A percentile compares a stretch with the other conserved stretches of the same genome.
Evolutionary conservation across 2,113 vertebrate species (phyloP).

Genomic region (Forbesichthys agassizii): DNA sequence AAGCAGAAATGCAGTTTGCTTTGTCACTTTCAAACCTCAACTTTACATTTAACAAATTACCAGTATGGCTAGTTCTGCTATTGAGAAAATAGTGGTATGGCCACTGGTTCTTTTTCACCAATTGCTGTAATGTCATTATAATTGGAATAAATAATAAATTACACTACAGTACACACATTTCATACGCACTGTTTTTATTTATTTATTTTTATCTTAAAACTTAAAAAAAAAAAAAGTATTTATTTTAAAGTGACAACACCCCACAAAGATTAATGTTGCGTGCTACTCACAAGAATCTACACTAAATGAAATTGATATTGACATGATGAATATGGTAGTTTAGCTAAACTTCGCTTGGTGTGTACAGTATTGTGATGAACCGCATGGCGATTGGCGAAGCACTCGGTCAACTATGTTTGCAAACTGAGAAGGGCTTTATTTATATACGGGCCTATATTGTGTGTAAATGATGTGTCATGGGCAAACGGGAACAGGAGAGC

Average conservation of each 20-base stretch:
- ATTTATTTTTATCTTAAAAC: no score
- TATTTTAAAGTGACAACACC: no score
- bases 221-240: no score
- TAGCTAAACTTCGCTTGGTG: no score
- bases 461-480: constrained; percentile 33
- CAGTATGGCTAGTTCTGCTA: not conserved
- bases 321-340: no score
- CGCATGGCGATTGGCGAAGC: not conserved
- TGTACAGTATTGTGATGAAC: not conserved
- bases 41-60: not conserved
- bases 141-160: no score
- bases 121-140: no score
- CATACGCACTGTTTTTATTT: not conserved
- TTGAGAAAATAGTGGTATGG: not conserved
- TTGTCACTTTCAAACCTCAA: no score
- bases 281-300: not conserved
- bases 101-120: no score
- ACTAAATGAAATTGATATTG: not conserved
- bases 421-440: constrained; percentile 31
- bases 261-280: no score
- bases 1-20: not conserved
- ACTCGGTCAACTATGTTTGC: not conserved
- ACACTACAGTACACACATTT: no score
- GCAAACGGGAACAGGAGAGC: constrained; percentile 44
- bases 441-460: constrained; percentile 14